Percentiles rank a stretch among this genome's conserved stretches.
phyloP scores from a whole-genome alignment of 2,797 vertebrate species.

The Choloepus didactylus region DNA sequence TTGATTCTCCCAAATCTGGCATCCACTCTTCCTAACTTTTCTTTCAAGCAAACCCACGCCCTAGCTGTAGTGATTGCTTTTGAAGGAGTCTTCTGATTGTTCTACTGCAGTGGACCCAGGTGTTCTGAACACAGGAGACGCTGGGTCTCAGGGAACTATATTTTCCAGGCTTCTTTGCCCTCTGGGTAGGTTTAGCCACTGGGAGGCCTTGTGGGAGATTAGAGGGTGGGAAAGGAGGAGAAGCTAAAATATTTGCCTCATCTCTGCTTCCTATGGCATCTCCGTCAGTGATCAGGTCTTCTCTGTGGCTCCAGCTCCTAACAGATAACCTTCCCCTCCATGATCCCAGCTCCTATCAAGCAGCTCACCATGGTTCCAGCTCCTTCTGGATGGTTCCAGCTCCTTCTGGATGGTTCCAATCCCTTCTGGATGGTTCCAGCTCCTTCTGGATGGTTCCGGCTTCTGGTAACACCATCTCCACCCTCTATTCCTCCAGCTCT shows the following conservation, averaged over 20 bases:
- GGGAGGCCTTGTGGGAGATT: background rate
- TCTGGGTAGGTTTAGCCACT: background rate
- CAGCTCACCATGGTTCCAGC: background rate
- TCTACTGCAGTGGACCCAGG: too few relatives aligned
- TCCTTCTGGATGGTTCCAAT: background rate
- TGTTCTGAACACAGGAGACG: too few relatives aligned
- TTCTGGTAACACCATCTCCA: background rate
- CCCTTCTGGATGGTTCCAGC: background rate
- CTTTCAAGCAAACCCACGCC: too few relatives aligned
- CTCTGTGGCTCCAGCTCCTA: background rate
- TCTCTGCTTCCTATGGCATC: background rate
- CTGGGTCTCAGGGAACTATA: background rate
- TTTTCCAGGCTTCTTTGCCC: slow-evolving; percentile 54
- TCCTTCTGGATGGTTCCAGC: background rate
- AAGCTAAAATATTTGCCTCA: background rate
- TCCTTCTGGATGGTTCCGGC: background rate
- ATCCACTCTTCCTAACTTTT: too few relatives aligned
- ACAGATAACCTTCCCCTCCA: background rate
- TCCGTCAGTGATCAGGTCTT: background rate
- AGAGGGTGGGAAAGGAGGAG: background rate
- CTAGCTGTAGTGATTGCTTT: too few relatives aligned
- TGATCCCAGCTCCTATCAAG: background rate
- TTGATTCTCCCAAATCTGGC: too few relatives aligned
- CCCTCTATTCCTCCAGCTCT: background rate
- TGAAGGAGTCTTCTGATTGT: too few relatives aligned